Base-by-base conservation (phyloP, 2,797 vertebrate genomes). In the Capromys pilorides region DNA sequence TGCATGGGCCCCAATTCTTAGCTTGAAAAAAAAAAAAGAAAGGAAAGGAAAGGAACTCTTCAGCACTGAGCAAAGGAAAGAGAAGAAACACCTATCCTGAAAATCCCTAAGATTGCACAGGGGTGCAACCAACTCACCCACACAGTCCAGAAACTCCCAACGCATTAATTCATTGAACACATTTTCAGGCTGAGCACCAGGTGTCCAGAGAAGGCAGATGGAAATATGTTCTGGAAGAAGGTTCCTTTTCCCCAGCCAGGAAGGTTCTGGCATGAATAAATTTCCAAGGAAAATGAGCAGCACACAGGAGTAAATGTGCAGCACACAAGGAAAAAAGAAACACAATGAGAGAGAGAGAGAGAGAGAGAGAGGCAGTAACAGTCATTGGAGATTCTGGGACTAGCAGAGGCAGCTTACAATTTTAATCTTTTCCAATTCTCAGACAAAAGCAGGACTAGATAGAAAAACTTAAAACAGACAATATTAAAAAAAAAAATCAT, bases 221-320 rank as follows among this genome's bases (percentile, higher is more conserved):
- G 64, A 92, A 51, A 73, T 12, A 33, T 14, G 57, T 14, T 82
- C 31, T n/a, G 31, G 31, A 75, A 75, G n/a, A 93, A 80, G 0
- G 3, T 6, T 24, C 2, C 39, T 75, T 90, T n/a, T 22, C 31
- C 28, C n/a, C 31, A 84, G 0, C 57, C n/a, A 26, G 45, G 77
- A 79, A 57, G 10, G 45, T 22, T 51, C 2, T 1, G 28, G 14
- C 5, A 71, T 19, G 41, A 64, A 54, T 86, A n/a, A 64, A 89
- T 79, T 33, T 71, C 82, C 19, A 51, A 79, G 62, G 33, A 85
- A 95, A 95, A 88, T 54, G 71, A 91, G 26, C 7, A 86, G 18
- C 39, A 86, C 28, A 26, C 4, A n/a, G 54, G 59, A 28, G 85
- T 11, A 75, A 91, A 78, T 19, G 9, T 51, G n/a, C 81, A 80